Conservation (phyloP, 1,140 invertebrate genomes). For the Aleiodes sp. region DNA sequence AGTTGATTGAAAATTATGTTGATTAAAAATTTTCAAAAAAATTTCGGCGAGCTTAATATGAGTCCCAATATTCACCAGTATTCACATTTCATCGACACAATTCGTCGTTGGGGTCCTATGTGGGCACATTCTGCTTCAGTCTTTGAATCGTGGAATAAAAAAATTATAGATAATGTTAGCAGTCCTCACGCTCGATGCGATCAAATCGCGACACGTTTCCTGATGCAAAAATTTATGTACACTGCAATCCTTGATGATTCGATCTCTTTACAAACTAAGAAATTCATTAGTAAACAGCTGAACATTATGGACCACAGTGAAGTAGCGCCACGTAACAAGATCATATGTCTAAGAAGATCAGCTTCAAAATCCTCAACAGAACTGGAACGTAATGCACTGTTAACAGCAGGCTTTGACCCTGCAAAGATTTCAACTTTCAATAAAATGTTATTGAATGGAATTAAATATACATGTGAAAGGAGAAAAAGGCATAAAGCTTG, state of each 20-base stretch:
- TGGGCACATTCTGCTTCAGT: conserved; percentile 29
- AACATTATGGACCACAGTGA: not conserved
- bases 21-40: not conserved
- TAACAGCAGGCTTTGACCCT: too few relatives aligned
- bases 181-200: conserved; percentile 33
- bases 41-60: conserved; percentile 31
- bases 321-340: not conserved
- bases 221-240: conserved; percentile 31
- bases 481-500: too few relatives aligned
- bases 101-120: conserved; percentile 35
- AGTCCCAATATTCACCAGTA: conserved; percentile 37
- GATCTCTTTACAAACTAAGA: not conserved
- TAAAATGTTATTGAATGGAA: too few relatives aligned
- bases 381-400: too few relatives aligned
- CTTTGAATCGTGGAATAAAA: conserved; percentile 38
- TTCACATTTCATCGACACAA: conserved; percentile 30
- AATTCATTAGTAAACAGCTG: not conserved
- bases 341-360: not conserved
- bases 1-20: conserved; percentile 28
- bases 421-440: too few relatives aligned
- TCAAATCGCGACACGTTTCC: conserved; percentile 30
- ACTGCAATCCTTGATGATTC: not conserved
- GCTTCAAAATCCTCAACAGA: too few relatives aligned
- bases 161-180: conserved; percentile 25
- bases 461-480: too few relatives aligned